Evolutionary conservation across 2,113 vertebrate species (phyloP), one percentile per base, ranked within the genome.

Genomic region (Brienomyrus longianalis): DNA sequence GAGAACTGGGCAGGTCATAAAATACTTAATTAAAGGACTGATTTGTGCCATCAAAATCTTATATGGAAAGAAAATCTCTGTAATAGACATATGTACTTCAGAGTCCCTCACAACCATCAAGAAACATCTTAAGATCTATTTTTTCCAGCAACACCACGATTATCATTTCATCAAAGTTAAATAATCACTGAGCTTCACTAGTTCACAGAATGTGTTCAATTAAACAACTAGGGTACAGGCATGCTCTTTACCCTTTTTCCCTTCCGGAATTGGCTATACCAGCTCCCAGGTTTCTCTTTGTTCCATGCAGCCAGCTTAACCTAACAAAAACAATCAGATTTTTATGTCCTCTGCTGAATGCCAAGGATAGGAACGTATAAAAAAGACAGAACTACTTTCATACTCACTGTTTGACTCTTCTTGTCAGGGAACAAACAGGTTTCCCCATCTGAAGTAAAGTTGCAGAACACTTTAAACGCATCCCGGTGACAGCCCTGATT

Each of bases 401-500:
- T 43, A 95, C 96, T 96, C 93, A 98, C 98, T 23, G 88, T 94
- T 92, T 98, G 97, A 5, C 96, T 95, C 89, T 94, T 97, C 93
- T 97, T 97, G 66, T 98, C 97, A 0, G 98, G 98, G 88, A 96
- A 95, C 17, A 99, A 95, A 59, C 98, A 99, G 52, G 98, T 98
- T 91, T 99, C 96, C 9, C 98, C 98, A 1, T 97, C 96, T 0
- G 97, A 97, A 0, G 97, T 98, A 94, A 98, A 99, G 94, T 98
- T 99, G 92, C 98, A 99, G 93, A 96, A 98, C 51, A 98, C 98
- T 87, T 94, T 96, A 93, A 99, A 94, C 1, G 97, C 96, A 54
- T 99, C 98, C 27, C 93, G 90, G 51, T 97, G 89, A 83, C 98
- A 98, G 83, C 98, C 98, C 91, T 99, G 98, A 93, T 99, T 99